phyloP scores from a whole-genome alignment of 1,140 invertebrate genomes.

The Monochamus saltuarius region DNA sequence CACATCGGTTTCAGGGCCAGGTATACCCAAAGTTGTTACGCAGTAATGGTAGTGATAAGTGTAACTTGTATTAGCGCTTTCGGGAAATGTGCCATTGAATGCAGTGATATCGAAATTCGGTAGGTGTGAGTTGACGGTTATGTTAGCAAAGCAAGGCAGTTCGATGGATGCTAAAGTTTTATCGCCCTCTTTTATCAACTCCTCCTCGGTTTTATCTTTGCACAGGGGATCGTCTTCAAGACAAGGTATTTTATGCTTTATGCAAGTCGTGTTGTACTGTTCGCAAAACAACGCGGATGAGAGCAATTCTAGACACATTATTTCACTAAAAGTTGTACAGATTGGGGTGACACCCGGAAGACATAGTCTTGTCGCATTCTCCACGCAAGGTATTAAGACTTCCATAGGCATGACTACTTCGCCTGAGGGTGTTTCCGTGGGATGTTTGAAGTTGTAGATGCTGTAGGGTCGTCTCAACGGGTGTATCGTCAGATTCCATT shows the following conservation, averaged over 20 bases:
- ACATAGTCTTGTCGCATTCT: conserved; percentile 26
- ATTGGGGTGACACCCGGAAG: conserved; percentile 17
- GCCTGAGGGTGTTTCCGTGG: conserved; percentile 28
- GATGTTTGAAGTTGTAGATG: conserved; percentile 22
- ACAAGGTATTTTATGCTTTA: conserved; percentile 25
- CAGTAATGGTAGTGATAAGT: conserved; percentile 32
- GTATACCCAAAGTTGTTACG: conserved; percentile 25
- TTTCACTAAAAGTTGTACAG: conserved; percentile 32
- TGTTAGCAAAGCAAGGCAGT: conserved; percentile 30
- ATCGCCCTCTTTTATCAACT: not conserved
- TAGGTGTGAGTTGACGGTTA: conserved; percentile 29
- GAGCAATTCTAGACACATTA: conserved; percentile 26
- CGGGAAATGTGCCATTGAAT: conserved; percentile 29
- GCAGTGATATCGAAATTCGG: conserved; percentile 28
- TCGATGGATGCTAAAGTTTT: not conserved
- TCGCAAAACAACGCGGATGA: conserved; percentile 18
- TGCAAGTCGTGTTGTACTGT: conserved; percentile 21
- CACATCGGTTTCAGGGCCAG: conserved; percentile 29
- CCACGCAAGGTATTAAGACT: conserved; percentile 23
- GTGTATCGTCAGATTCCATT: conserved; percentile 21
- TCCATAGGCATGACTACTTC: conserved; percentile 27
- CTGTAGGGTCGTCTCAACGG: conserved; percentile 21
- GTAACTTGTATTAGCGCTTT: conserved; percentile 23
- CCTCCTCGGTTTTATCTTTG: conserved; percentile 28
- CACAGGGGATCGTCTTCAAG: conserved; percentile 23